phyloP scores from a whole-genome alignment of 2,113 vertebrate species.

The Talpa occidentalis region DNA sequence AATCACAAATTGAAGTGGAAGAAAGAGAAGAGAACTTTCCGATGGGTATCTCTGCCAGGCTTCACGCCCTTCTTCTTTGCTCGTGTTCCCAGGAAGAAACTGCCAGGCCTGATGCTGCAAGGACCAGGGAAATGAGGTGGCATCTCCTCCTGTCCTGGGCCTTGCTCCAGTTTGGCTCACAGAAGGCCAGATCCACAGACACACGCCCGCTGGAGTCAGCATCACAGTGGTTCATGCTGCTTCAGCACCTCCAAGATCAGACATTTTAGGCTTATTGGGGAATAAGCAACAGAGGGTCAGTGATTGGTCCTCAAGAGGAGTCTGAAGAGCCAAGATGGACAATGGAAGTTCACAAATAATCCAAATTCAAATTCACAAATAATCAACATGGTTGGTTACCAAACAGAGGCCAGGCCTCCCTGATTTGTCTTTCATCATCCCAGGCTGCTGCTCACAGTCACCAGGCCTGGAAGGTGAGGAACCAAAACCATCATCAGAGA shows the following conservation, averaged over 20 bases:
- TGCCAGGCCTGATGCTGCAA: neutral
- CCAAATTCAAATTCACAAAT: neutral
- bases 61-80: neutral
- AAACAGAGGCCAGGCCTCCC: neutral
- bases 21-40: neutral
- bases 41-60: neutral
- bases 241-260: neutral
- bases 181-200: neutral
- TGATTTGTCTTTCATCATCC: neutral
- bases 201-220: neutral
- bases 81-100: neutral
- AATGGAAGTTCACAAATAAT: constrained; percentile 29
- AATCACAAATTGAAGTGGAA: neutral
- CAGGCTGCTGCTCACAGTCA: neutral
- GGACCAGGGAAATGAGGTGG: neutral
- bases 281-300: neutral
- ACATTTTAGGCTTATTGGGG: neutral
- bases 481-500: neutral
- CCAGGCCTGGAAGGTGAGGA: neutral
- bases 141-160: neutral
- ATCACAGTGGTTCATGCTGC: neutral
- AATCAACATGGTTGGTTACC: neutral
- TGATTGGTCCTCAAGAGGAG: neutral
- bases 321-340: neutral
- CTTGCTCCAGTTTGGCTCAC: neutral